These are phyloP conservation scores for Aphelocoma californica DNA, from an alignment of 2,797 vertebrate genomes.

Conservation along the genomic window DNA sequence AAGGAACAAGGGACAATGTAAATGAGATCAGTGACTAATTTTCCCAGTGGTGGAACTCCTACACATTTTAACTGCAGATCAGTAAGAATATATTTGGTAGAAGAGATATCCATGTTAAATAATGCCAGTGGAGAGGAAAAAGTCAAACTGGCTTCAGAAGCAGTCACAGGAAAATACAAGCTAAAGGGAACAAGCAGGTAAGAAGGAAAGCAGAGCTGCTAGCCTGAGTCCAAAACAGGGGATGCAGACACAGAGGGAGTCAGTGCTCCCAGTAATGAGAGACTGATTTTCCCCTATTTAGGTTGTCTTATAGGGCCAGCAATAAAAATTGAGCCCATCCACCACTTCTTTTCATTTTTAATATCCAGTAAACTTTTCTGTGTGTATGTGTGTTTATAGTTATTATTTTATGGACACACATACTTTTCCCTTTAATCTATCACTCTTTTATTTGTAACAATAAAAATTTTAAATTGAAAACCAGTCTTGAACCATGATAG, in stretches of 20 bases:
- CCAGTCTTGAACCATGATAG: not conserved
- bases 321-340: not conserved
- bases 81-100: not conserved
- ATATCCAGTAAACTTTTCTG: not conserved
- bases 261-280: not conserved
- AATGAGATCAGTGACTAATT: slow-evolving; percentile 56
- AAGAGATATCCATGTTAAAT: not conserved
- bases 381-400: not conserved
- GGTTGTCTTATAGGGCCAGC: not conserved
- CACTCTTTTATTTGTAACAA: not conserved
- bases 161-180: not conserved
- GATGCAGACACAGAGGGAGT: not conserved
- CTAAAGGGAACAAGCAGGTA: not conserved
- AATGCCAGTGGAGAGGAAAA: not conserved
- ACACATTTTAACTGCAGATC: slow-evolving; percentile 22
- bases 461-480: not conserved
- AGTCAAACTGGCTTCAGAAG: not conserved
- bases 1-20: slow-evolving; percentile 30
- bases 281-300: not conserved
- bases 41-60: slow-evolving; percentile 44
- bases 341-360: not conserved
- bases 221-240: not conserved
- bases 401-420: not conserved
- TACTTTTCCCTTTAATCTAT: not conserved
- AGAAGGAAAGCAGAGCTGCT: not conserved